phyloP scores from a whole-genome alignment of 1,140 invertebrate species.

The Atta cephalotes region DNA sequence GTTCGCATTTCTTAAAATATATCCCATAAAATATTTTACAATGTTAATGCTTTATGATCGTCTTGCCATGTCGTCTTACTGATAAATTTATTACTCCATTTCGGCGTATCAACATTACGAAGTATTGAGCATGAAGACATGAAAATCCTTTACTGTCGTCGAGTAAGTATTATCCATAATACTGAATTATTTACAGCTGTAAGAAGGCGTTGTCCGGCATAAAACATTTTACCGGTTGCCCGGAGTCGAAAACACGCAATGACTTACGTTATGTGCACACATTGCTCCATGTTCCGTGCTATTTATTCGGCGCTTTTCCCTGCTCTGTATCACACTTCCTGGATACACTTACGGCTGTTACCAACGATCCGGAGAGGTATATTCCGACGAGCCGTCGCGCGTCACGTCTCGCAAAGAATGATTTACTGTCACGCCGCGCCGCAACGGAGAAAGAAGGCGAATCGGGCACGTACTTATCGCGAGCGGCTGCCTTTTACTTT shows the following conservation, averaged over 20 bases:
- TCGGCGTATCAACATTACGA: neutral
- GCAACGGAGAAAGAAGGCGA: conserved; percentile 1
- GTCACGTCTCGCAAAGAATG: conserved; percentile 37
- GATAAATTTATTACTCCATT: conserved; percentile 25
- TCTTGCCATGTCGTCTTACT: neutral
- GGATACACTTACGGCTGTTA: conserved; percentile 33
- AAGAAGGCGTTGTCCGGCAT: conserved; percentile 1
- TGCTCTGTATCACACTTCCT: neutral
- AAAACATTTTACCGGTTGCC: conserved; percentile 50
- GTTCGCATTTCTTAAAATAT: conserved; percentile 20
- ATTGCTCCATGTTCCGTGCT: neutral
- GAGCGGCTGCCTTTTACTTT: conserved; percentile 44
- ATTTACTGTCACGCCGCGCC: conserved; percentile 18
- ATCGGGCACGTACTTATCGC: conserved; percentile 35
- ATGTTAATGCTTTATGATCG: neutral
- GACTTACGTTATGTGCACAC: neutral
- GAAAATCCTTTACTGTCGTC: neutral
- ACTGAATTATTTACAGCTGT: conserved; percentile 22
- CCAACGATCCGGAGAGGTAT: neutral
- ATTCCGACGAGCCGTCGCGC: conserved; percentile 9
- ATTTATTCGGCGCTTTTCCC: conserved; percentile 19
- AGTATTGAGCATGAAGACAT: neutral
- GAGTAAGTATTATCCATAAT: neutral
- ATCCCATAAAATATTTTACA: conserved; percentile 58
- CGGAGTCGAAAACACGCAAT: neutral